Evolutionary conservation across 2,797 vertebrate genomes (phyloP), one percentile per base, ranked within the genome.

Genomic region (Neostethus bicornis): DNA sequence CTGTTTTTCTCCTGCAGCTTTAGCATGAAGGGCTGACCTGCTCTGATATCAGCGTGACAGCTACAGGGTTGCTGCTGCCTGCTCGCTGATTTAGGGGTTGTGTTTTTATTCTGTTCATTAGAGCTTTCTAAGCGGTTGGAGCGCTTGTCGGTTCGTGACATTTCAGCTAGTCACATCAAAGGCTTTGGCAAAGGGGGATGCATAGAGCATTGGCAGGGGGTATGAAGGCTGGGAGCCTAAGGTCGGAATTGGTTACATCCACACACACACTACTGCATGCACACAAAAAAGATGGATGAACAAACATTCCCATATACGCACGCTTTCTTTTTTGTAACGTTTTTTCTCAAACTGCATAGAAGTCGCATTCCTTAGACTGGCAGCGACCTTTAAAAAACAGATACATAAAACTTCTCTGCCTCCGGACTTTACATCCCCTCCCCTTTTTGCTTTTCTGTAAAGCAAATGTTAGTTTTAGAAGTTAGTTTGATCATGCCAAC

Each of bases 401-500:
- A 70, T 46, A 68, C 44, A 72, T 55, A 59, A 68, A 66, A 48
- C 53, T 67, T 73, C 32, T 70, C 73, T 56, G 70, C 73, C 57
- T 60, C 66, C 47, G 61, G 43, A 66, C 62, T 38, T 38, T 17
- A 3, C 49, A n/a, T 48, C 52, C 21, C 44, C 52, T 21, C 44
- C 37, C 25, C 39, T 13, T 26, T 49, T 53, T 34, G 31, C 23
- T 16, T 32, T 51, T 38, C 62, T 43, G 66, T 57, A 83, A 85
- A 87, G 79, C 85, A 88, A 91, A 90, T 88, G 85, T 90, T 90
- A 85, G 87, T 87, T 87, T 86, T 83, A 80, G 83, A 85, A 85
- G 74, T 83, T 56, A 73, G 85, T 79, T 86, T 85, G 87, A 90
- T 85, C 77, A 48, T 81, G 69, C 79, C 74, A 79, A 46, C 60